Evolutionary conservation across 53 echinoderm and acorn worm species (phyloP).

Genomic region (Temnopleurus reevesii): DNA sequence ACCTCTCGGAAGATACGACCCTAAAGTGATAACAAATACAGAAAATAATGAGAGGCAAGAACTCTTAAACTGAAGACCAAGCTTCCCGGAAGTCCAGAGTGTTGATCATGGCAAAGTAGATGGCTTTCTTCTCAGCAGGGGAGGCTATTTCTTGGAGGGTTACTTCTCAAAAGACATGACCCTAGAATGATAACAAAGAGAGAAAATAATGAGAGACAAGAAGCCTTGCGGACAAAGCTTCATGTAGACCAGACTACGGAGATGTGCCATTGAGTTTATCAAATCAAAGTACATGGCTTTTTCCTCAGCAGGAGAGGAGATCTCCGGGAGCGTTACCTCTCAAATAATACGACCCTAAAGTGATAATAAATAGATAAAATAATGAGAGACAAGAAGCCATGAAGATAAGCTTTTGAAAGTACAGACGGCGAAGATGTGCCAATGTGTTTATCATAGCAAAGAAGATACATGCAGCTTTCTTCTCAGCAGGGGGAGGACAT

Average conservation of each 20-base stretch:
- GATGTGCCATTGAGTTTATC: slow-evolving; percentile 70
- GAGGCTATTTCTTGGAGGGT: slow-evolving; percentile 61
- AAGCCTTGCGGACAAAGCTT: slow-evolving; percentile 69
- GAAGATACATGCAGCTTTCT: slow-evolving; percentile 72
- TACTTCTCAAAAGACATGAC: slow-evolving; percentile 84
- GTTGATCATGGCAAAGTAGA: slow-evolving; percentile 78
- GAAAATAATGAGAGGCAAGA: not conserved
- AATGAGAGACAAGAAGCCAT: slow-evolving; percentile 41
- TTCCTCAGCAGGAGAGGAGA: slow-evolving; percentile 66
- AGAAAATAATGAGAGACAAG: too few relatives aligned
- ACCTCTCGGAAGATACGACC: slow-evolving; percentile 91
- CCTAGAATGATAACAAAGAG: too few relatives aligned
- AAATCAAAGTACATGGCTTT: slow-evolving; percentile 76
- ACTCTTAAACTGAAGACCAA: slow-evolving; percentile 70
- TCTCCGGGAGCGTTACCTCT: slow-evolving; percentile 70
- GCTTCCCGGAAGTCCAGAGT: slow-evolving; percentile 68
- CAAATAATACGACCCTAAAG: slow-evolving; percentile 89
- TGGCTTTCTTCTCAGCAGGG: slow-evolving; percentile 64
- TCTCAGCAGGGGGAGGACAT: slow-evolving; percentile 66
- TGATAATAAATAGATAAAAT: not conserved
- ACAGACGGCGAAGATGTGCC: slow-evolving; percentile 74
- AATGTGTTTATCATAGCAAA: slow-evolving; percentile 72
- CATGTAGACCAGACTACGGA: slow-evolving; percentile 74
- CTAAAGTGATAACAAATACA: slow-evolving; percentile 52
- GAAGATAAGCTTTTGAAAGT: slow-evolving; percentile 74